These are phyloP conservation scores for Caenorhabditis doughertyi DNA, from an alignment of 2,888 invertebrate species.

Conservation along the genomic window DNA sequence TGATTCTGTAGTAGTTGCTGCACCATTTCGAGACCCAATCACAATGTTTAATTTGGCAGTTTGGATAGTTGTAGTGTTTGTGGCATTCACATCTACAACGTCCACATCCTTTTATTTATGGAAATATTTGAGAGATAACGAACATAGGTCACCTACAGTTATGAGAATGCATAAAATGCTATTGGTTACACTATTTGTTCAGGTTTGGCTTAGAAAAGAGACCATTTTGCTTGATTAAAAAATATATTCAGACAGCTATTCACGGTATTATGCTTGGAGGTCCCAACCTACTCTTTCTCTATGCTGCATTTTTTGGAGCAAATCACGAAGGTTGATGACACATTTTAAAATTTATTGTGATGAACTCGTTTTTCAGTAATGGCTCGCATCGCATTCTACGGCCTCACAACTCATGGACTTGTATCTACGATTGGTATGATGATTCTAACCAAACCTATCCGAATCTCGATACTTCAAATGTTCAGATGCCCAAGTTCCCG, in stretches of 20 bases:
- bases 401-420: slow-evolving; percentile 34
- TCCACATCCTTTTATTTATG: slow-evolving; percentile 23
- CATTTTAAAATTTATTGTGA: not conserved
- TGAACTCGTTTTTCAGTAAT: slow-evolving; percentile 6
- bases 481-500: not conserved
- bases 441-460: slow-evolving; percentile 35
- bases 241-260: slow-evolving; percentile 29
- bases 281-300: slow-evolving; percentile 34
- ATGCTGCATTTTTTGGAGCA: slow-evolving; percentile 36
- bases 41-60: slow-evolving; percentile 22
- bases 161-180: slow-evolving; percentile 46
- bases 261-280: slow-evolving; percentile 35
- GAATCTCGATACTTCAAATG: slow-evolving; percentile 9
- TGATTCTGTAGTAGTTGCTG: slow-evolving; percentile 24
- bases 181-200: slow-evolving; percentile 31
- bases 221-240: too few relatives aligned
- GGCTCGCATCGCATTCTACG: slow-evolving; percentile 21
- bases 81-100: slow-evolving; percentile 20
- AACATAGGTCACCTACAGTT: slow-evolving; percentile 28
- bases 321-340: slow-evolving; percentile 10
- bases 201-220: not conserved
- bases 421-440: slow-evolving; percentile 39
- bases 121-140: slow-evolving; percentile 10
- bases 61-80: slow-evolving; percentile 33
- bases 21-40: slow-evolving; percentile 28